phyloP scores from a whole-genome alignment of 2,113 vertebrate species.

The Amphiprion ocellaris region DNA sequence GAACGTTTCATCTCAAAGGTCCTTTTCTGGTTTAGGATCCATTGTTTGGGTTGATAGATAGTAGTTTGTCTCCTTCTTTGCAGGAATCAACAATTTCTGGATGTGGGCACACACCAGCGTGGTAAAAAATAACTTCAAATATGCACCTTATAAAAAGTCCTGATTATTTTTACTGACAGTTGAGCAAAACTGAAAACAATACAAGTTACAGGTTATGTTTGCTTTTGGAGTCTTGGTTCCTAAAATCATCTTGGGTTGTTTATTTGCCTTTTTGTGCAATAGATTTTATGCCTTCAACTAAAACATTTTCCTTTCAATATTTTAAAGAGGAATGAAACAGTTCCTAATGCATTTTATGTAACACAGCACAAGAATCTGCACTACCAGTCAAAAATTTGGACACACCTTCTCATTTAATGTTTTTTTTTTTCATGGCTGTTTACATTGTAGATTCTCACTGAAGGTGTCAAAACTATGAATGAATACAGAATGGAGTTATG shows the following conservation, averaged over 20 bases:
- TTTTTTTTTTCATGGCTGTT: too few species aligned
- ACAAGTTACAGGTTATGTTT: neutral
- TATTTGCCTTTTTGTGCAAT: too few species aligned
- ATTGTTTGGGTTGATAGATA: conserved; percentile 14
- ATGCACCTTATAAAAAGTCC: neutral
- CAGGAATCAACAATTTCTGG: neutral
- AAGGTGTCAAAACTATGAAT: too few species aligned
- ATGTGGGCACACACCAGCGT: neutral
- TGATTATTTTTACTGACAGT: conserved; percentile 15
- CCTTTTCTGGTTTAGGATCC: conserved; percentile 10
- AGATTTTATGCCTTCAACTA: too few species aligned
- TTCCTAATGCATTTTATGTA: too few species aligned
- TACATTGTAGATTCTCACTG: too few species aligned
- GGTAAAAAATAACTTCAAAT: conserved; percentile 2
- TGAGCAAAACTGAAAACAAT: conserved; percentile 5
- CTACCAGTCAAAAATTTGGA: too few species aligned
- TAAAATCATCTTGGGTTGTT: neutral
- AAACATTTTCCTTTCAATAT: too few species aligned
- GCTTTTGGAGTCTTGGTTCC: neutral
- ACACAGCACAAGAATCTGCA: too few species aligned
- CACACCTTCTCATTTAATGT: too few species aligned
- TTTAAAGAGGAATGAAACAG: too few species aligned
- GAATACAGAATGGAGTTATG: too few species aligned
- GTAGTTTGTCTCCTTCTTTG: conserved; percentile 3
- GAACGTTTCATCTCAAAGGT: conserved; percentile 31